These are phyloP conservation scores for Dufourea novaeangliae DNA, from an alignment of 1,140 invertebrate genomes.

Conservation along the genomic window DNA sequence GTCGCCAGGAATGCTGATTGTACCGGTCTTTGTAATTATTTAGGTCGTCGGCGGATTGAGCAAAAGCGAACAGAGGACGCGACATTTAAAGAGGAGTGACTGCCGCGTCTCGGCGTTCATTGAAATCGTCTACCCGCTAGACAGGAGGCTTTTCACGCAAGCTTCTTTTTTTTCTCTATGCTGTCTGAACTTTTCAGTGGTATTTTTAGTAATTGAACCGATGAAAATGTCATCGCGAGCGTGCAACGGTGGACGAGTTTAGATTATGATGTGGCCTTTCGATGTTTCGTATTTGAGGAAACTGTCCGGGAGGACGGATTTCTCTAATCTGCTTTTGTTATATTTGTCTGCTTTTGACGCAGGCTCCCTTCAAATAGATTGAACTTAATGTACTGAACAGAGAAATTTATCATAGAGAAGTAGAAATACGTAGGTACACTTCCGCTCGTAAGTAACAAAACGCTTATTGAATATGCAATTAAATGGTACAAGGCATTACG, in stretches of 20 bases:
- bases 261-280: no score
- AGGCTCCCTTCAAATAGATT: no score
- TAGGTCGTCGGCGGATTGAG: slow-evolving; percentile 55
- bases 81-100: slow-evolving; percentile 26
- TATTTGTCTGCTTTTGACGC: no score
- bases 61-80: slow-evolving; percentile 46
- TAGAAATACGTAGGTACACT: no score
- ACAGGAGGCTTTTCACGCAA: slow-evolving; percentile 7
- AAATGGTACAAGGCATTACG: no score
- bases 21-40: slow-evolving; percentile 63
- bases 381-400: no score
- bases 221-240: neutral
- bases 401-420: no score
- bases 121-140: neutral
- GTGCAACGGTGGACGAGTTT: neutral
- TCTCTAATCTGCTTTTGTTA: no score
- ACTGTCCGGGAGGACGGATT: no score
- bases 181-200: neutral
- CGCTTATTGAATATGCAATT: no score
- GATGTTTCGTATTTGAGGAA: no score
- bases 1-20: slow-evolving; percentile 57
- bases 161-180: neutral
- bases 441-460: no score
- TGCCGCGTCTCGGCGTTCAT: neutral
- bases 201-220: neutral